Evolutionary conservation across 2,797 vertebrate species (phyloP), one percentile per base, ranked within the genome.

Genomic region (Neostethus bicornis): DNA sequence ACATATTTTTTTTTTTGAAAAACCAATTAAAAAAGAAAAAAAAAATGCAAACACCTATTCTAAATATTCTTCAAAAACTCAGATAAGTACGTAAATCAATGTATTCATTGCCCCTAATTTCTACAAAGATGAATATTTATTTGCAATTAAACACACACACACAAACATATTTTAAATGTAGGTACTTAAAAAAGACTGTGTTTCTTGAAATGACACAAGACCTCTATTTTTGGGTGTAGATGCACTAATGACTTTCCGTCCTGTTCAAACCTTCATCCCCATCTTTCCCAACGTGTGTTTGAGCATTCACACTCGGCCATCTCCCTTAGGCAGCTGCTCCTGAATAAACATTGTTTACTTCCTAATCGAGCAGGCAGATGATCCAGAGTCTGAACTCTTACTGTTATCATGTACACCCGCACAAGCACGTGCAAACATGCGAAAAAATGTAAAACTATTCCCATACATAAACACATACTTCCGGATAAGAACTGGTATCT

Each of bases 291-390:
- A 54, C 59, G 47, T 31, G 37, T 52, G 62, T 53, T 3, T 14
- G 52, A 35, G 46, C 31, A 51, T 69, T 45, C 8, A 24, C 35
- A 47, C 50, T 28, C 43, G 56, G 48, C 44, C 70, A 53, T 79
- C 60, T 87, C 73, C 67, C 80, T 66, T 32, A 77, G 76, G 90
- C 86, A 89, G 88, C 83, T 90, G 88, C 82, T 87, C 59, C 70
- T 90, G 88, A 90, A 90, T 90, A 90, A 90, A 90, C 87, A 90
- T 89, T 86, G 83, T 87, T 89, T 87, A 87, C 82, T 81, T 86
- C 68, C 68, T 87, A 87, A 89, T 89, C 76, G 79, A 83, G 78
- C 71, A 63, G 75, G 73, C 84, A 86, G 63, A 73, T 60, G 75
- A 68, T 70, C 2, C 62, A 80, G 75, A 78, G 79, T 71, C 71